phyloP scores from a whole-genome alignment of 2,113 vertebrate genomes.

The Cisticola juncidis region DNA sequence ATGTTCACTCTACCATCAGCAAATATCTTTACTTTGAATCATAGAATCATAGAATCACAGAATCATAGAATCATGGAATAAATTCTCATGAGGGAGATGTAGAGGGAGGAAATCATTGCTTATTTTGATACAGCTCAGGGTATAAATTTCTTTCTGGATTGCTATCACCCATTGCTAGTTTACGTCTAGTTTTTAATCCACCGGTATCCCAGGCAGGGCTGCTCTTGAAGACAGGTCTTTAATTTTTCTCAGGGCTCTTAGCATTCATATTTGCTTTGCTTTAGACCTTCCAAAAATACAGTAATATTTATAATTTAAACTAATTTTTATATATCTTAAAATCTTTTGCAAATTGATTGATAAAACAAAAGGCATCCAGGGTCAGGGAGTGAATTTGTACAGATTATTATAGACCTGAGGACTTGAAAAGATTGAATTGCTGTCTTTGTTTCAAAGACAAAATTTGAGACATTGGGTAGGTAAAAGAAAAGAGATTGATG shows the following conservation, averaged over 20 bases:
- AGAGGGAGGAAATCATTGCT: not conserved
- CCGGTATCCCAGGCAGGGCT: not conserved
- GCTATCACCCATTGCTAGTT: not conserved
- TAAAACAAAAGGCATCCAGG: not conserved
- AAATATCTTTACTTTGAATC: not conserved
- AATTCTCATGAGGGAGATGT: not conserved
- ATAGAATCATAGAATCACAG: not conserved
- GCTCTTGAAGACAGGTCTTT: not conserved
- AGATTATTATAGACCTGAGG: not conserved
- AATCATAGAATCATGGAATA: not conserved
- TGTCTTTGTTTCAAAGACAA: not conserved
- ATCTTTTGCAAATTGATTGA: not conserved
- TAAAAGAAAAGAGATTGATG: not conserved
- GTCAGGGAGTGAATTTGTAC: not conserved
- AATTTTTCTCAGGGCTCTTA: not conserved
- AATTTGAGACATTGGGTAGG: not conserved
- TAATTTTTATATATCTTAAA: not conserved
- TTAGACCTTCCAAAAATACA: not conserved
- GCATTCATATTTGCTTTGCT: not conserved
- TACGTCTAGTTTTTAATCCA: not conserved
- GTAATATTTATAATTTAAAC: not conserved
- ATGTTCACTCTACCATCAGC: fast-evolving
- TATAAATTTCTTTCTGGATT: not conserved
- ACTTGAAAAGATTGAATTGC: not conserved
- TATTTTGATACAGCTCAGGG: not conserved